A percentile compares a stretch with the other conserved stretches of the same genome.
These are phyloP conservation scores for Eubasilissa splendida DNA, from an alignment of 2,888 invertebrate species.

Conservation along the genomic window DNA sequence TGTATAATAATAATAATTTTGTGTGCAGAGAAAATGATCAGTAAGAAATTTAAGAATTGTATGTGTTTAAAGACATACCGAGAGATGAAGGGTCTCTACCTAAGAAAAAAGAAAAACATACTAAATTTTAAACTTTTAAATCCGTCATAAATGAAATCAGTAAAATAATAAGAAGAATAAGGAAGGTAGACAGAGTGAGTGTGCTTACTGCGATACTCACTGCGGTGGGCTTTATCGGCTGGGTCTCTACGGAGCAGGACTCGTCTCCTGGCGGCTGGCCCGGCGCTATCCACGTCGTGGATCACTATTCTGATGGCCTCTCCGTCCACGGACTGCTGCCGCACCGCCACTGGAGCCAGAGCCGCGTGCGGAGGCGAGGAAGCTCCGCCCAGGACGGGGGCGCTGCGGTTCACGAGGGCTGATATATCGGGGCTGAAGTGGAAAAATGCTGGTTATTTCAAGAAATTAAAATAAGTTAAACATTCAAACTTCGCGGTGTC, in stretches of 20 bases:
- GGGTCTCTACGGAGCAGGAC: conserved; percentile 85
- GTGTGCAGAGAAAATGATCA: too few relatives aligned
- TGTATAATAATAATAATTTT: too few relatives aligned
- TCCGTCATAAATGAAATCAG: not conserved
- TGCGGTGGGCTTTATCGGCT: conserved; percentile 88
- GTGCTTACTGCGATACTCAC: conserved; percentile 72
- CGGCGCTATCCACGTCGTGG: conserved; percentile 89
- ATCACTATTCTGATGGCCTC: conserved; percentile 95
- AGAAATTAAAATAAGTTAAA: not conserved
- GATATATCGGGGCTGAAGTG: conserved; percentile 81
- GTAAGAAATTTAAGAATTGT: not conserved
- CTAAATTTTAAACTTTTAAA: not conserved
- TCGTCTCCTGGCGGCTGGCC: conserved; percentile 79
- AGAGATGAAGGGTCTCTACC: not conserved
- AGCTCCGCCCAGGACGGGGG: conserved; percentile 65
- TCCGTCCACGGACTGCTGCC: conserved; percentile 91
- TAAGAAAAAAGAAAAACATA: not conserved
- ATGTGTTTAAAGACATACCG: not conserved
- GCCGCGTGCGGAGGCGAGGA: conserved; percentile 69
- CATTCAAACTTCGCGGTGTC: too few relatives aligned
- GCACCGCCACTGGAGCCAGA: conserved; percentile 76
- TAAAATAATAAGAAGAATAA: conserved; percentile 1
- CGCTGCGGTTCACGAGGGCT: conserved; percentile 70
- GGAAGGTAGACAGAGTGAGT: conserved; percentile 3
- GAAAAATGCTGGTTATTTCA: not conserved